Conservation (phyloP, 2,888 invertebrate genomes). For the Chironomus tentans region DNA sequence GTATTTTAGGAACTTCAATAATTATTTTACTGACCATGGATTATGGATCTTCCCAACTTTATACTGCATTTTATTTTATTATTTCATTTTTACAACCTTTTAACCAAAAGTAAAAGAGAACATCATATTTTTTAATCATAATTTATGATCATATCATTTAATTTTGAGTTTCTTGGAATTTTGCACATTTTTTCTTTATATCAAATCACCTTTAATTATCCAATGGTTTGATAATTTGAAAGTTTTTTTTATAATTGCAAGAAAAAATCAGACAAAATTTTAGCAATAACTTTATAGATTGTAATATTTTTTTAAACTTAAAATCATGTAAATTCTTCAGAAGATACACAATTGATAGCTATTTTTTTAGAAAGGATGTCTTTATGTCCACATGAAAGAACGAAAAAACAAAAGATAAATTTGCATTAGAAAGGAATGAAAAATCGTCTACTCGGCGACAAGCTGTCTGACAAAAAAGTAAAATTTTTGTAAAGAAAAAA, state of each 20-base stretch:
- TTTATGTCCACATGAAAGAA: too few relatives aligned
- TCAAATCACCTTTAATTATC: not conserved
- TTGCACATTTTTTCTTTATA: not conserved
- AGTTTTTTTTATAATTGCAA: too few relatives aligned
- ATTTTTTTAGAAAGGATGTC: not conserved
- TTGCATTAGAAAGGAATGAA: conserved; percentile 13
- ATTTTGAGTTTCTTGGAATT: not conserved
- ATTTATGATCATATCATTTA: not conserved
- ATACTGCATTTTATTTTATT: not conserved
- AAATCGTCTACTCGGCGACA: conserved; percentile 19
- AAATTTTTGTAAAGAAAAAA: not conserved
- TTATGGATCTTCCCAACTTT: not conserved
- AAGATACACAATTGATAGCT: not conserved
- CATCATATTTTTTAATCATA: not conserved
- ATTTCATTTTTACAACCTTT: conserved; percentile 5
- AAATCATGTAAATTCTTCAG: not conserved
- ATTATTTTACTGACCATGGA: too few relatives aligned
- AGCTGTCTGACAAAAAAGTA: conserved; percentile 8
- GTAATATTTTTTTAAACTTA: too few relatives aligned
- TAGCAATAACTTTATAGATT: too few relatives aligned
- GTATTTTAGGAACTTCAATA: too few relatives aligned
- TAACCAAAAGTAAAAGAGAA: not conserved
- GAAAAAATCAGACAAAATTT: too few relatives aligned
- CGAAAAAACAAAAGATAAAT: not conserved
- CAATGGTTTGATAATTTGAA: too few relatives aligned